Base-by-base conservation (phyloP, 1,140 invertebrate species). In the Carcinoscorpius rotundicauda region DNA sequence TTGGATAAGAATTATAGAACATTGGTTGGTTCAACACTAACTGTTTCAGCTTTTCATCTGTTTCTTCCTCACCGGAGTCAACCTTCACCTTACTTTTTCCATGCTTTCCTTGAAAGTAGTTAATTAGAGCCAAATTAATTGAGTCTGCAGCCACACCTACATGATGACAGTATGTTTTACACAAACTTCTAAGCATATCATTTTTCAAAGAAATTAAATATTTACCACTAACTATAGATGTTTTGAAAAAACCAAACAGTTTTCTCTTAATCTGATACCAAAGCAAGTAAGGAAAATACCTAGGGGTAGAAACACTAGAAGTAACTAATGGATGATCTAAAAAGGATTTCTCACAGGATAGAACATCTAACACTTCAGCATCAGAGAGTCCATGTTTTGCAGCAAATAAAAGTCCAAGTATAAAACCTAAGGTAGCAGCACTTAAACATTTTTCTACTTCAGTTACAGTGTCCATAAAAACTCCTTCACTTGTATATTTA, bases 311-410 rank as follows among this genome's bases (percentile, higher is more conserved):
- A 49, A 65, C 53, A 49, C 64, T 61, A 77, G 79, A 81, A 74
- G 6, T 6, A 55, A 85, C 84, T 76, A 75, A 84, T 82, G 67
- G 81, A 61, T 79, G 78, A 66, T 81, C 84, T 72, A 86, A 83
- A 62, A 87, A 87, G 61, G 79, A 78, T n/a, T 84, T 80, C 73
- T 87, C 84, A 66, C 84, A 80, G 3, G 86, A 85, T 51, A 89
- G 71, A 11, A 89, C 75, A 75, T 89, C 87, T 67, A 88, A 75
- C 75, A 88, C 83, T 77, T 89, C 88, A 4, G 83, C 84, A 71
- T 86, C 84, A 9, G 83, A 82, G n/a, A 89, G 75, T 0, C 88
- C 87, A 71, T 84, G 81, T 55, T 85, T 81, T 4, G 86, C 81
- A 5, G 83, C 83, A 3, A 84, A 84, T 11, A 88, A 77, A 53